Base-by-base conservation (phyloP, 2,113 vertebrate species). In the Oryzias javanicus region DNA sequence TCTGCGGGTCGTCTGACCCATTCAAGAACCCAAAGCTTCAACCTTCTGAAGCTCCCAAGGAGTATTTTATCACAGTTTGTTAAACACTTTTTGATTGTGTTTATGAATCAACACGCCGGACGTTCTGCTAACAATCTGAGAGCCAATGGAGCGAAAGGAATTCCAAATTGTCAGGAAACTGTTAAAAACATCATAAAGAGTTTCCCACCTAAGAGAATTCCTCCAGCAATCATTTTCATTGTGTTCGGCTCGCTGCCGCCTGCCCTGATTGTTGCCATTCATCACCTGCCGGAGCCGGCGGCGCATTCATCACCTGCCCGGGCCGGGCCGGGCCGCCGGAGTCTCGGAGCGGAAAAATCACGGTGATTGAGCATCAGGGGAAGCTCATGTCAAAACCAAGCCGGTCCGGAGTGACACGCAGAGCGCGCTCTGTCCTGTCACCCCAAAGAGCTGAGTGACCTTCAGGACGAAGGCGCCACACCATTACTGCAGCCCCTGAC, bases 221-320 rank as follows among this genome's bases (percentile, higher is more conserved):
- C 68, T 59, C 2, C 20, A 60, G 66, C 78, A 74, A 88, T 78
- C 49, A 72, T 66, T 71, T 67, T 63, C 72, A 77, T 74, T 80
- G 72, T 73, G 76, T 49, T 59, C 58, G 55, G 69, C 70, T 74
- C 77, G 55, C 48, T 68, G 70, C 61, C 24, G 64, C 72, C 54
- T 40, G 73, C 60, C 42, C 19, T 78, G 79, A 88, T 87, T 86
- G 81, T 79, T 76, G 67, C 65, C 85, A 89, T 87, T 86, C 83
- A 87, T 89, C 85, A 77, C 76, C 78, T 81, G 78, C 70, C 59
- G 25, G 64, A 48, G 44, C 61, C 50, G 13, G 55, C 64, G 47
- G 47, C 55, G 55, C 75, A 81, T 83, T 67, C 80, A 81, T 83
- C 67, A 81, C 76, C 72, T 69, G 65, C 78, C 74, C 16, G 60